Evolutionary conservation across 35 echinoderm and acorn worm genomes (phyloP).

Genomic region (Chiridota heheva): DNA sequence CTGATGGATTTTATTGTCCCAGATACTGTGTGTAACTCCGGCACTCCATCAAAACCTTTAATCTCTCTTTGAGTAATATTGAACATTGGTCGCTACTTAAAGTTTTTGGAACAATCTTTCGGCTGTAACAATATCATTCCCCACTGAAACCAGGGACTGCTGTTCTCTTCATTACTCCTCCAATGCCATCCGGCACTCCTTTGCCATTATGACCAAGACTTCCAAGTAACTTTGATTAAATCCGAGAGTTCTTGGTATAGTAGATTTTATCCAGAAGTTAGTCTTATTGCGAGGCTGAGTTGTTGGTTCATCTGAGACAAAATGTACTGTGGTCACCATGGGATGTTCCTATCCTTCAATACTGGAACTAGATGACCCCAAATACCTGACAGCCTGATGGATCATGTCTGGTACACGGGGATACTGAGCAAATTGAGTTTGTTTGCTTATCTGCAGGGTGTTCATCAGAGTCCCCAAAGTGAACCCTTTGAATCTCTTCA

Average conservation of each 20-base stretch:
- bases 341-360: not conserved
- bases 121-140: no score
- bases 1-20: no score
- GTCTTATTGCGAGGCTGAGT: conserved; percentile 50
- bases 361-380: no score
- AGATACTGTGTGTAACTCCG: no score
- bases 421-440: conserved; percentile 1
- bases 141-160: no score
- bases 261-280: conserved; percentile 50
- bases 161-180: conserved; percentile 27
- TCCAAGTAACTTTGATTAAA: conserved; percentile 22
- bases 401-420: conserved; percentile 2
- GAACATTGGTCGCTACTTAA: no score
- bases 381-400: no score
- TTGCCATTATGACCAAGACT: conserved; percentile 48
- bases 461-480: conserved; percentile 30
- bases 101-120: no score
- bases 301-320: conserved; percentile 34
- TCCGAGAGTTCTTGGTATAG: conserved; percentile 8
- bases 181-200: conserved; percentile 49
- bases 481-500: conserved; percentile 45
- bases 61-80: no score
- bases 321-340: conserved; percentile 16
- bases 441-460: not conserved
- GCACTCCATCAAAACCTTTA: no score